These are phyloP conservation scores for Shargacucullia verbasci DNA, from an alignment of 2,888 invertebrate genomes.

Conservation along the genomic window DNA sequence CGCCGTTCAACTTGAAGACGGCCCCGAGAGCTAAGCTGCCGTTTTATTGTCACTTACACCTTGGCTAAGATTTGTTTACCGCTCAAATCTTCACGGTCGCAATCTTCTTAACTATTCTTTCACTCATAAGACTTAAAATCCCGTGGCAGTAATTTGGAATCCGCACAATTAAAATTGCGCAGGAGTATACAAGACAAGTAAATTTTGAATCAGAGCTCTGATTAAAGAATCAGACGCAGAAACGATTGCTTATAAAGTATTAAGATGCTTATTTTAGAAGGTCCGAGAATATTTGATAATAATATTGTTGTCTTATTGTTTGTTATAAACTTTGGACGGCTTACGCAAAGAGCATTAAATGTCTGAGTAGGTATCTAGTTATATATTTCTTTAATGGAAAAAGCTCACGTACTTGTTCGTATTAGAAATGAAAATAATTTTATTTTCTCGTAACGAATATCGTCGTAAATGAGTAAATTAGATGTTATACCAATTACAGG, in stretches of 20 bases:
- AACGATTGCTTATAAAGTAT: slow-evolving; percentile 84
- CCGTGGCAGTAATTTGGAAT: slow-evolving; percentile 9
- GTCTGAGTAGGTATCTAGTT: slow-evolving; percentile 17
- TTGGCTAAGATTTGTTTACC: slow-evolving; percentile 80
- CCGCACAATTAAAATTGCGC: slow-evolving; percentile 58
- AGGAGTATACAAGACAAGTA: slow-evolving; percentile 75
- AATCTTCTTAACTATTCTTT: slow-evolving; percentile 58
- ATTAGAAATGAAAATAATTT: slow-evolving; percentile 54
- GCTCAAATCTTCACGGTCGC: slow-evolving; percentile 62
- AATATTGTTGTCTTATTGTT: slow-evolving; percentile 69
- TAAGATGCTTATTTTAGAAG: slow-evolving; percentile 79
- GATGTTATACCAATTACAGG: slow-evolving; percentile 65
- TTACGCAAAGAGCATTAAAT: slow-evolving; percentile 45
- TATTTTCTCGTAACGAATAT: slow-evolving; percentile 65
- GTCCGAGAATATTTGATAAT: slow-evolving; percentile 74
- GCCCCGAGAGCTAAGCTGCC: slow-evolving; percentile 86
- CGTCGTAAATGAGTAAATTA: slow-evolving; percentile 66
- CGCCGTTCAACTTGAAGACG: slow-evolving; percentile 85
- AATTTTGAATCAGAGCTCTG: slow-evolving; percentile 81
- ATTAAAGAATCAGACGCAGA: slow-evolving; percentile 84
- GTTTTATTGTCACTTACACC: slow-evolving; percentile 89
- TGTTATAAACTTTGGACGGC: slow-evolving; percentile 60
- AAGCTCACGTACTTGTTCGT: slow-evolving; percentile 22
- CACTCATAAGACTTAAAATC: slow-evolving; percentile 60
- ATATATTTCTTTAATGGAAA: slow-evolving; percentile 21